Evolutionary conservation across 2,888 invertebrate species (phyloP), one percentile per base, ranked within the genome.

Genomic region (Cheilosia grossa): DNA sequence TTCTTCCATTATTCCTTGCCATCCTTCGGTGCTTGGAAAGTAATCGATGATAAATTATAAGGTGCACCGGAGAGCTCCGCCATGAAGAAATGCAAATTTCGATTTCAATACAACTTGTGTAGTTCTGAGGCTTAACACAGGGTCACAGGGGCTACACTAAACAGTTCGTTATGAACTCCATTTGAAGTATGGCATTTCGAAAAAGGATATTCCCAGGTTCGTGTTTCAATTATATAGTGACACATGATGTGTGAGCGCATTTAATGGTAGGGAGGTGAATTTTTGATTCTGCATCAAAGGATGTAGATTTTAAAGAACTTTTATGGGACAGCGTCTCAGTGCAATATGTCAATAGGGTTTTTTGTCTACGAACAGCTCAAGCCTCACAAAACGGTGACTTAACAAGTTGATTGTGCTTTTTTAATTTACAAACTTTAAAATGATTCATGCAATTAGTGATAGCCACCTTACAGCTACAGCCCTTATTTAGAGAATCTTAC

Each of bases 21-120:
- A 13, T 59, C 47, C 51, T 19, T 33, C 24, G 72, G 51, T 79
- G 27, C 73, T 69, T 69, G 64, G 27, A 63, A 37, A 42, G 64
- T 59, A 83, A 81, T 81, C 81, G 85, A 77, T 67, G 81, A 85
- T 85, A 81, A 85, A 85, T 85, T 77, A 67, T 81, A 40, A 61
- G 74, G 66, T 70, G 66, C 75, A 75, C 56, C 21, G 17, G 21
- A 37, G 73, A 17, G 51, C 49, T 17, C 37, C 13, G 13, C 37
- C 13, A 13, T 37, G 53, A 70, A 63, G 66, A 73, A 79, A 82
- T 82, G 79, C 79, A 82, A 82, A 79, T 82, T 67, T 82, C 56
- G 49, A 51, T 63, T 73, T 78, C 59, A 64, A 61, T 61, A 59
- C n/a, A 51, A 42, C 37, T 49, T 10, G 30, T 64, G 51, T 13